Conservation (phyloP, 2,113 vertebrate species). For the Poicephalus gulielmi region DNA sequence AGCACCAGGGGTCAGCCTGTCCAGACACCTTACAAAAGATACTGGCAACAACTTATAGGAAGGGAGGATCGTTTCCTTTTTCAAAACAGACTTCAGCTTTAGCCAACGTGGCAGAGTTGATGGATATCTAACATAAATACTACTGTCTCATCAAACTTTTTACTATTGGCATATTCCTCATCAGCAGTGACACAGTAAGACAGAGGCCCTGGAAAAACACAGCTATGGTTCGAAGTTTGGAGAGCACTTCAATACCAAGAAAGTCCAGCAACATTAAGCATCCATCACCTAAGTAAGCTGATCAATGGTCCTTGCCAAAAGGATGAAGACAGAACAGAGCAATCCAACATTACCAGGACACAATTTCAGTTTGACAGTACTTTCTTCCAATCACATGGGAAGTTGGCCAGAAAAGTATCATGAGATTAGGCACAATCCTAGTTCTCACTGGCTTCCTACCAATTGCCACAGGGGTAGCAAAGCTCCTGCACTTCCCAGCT, state of each 20-base stretch:
- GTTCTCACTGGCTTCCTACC: neutral
- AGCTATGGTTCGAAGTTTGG: neutral
- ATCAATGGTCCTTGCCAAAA: neutral
- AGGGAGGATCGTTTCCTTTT: neutral
- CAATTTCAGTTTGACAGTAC: neutral
- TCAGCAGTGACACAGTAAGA: neutral
- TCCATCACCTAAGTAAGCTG: neutral
- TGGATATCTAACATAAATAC: neutral
- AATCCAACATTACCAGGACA: neutral
- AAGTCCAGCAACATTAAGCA: neutral
- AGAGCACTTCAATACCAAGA: neutral
- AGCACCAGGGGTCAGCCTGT: neutral
- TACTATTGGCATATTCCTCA: neutral
- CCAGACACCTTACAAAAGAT: slow-evolving; percentile 30
- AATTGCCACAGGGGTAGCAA: neutral
- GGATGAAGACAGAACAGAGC: neutral
- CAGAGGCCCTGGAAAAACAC: neutral
- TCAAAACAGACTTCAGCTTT: neutral
- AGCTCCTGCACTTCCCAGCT: neutral
- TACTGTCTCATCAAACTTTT: neutral
- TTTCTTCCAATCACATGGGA: neutral
- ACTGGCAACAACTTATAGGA: neutral
- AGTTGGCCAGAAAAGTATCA: neutral
- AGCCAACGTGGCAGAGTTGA: neutral
- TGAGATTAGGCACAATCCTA: neutral